Conservation (phyloP, 2,113 vertebrate species). For the Lepidothrix coronata region DNA sequence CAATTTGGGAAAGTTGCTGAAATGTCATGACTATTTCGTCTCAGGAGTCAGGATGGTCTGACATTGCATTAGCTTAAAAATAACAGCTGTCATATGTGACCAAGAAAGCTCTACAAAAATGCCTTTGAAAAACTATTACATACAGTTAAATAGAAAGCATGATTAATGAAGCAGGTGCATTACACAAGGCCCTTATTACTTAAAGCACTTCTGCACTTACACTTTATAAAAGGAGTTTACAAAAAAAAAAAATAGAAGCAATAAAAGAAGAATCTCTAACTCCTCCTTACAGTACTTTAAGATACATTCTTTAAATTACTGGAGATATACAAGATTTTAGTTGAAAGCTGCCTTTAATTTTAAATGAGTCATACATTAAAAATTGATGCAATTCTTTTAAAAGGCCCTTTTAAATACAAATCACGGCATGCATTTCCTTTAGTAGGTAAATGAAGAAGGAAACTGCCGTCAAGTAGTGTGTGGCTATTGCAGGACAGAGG, state of each 20-base stretch:
- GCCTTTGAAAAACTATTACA: neutral
- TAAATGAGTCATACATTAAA: neutral
- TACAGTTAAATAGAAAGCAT: neutral
- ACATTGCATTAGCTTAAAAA: neutral
- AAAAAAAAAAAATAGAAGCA: neutral
- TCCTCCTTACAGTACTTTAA: neutral
- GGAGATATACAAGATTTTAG: neutral
- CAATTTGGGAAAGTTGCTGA: neutral
- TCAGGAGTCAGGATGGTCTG: neutral
- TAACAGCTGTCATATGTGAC: neutral
- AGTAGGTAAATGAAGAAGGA: neutral
- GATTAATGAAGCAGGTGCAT: neutral
- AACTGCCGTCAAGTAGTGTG: neutral
- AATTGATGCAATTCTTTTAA: neutral
- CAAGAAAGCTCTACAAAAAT: neutral
- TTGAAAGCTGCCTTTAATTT: conserved; percentile 3
- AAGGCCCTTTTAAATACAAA: neutral
- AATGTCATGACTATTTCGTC: neutral
- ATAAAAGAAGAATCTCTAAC: neutral
- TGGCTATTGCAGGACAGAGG: neutral
- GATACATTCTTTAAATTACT: neutral
- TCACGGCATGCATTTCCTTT: neutral
- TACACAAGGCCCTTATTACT: neutral
- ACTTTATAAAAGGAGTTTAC: neutral
- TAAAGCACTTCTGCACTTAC: neutral